A percentile compares a stretch with the other conserved stretches of the same genome.
Conservation (phyloP, 1,140 invertebrate species). For the Helicoverpa armigera region DNA sequence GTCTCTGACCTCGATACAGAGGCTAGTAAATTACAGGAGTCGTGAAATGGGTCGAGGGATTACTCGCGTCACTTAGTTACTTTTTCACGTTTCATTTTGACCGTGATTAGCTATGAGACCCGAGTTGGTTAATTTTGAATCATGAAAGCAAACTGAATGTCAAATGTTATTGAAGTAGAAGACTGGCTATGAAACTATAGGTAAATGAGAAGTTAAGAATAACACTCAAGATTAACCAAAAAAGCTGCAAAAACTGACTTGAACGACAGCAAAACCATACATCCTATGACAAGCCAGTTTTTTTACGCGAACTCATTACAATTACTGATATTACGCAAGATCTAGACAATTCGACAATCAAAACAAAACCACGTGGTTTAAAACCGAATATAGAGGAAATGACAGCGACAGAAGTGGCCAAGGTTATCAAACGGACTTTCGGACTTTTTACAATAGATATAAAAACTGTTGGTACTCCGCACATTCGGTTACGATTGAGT, state of each 20-base stretch:
- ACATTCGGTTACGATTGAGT: slow-evolving; percentile 5
- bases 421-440: slow-evolving; percentile 7
- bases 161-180: too few species aligned
- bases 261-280: background rate
- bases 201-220: background rate
- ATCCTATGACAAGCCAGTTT: slow-evolving; percentile 7
- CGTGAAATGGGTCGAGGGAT: slow-evolving; percentile 3
- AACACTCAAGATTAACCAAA: background rate
- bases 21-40: background rate
- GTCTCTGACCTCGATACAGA: slow-evolving; percentile 5
- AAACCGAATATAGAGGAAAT: slow-evolving; percentile 3
- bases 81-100: background rate
- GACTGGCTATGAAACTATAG: too few species aligned
- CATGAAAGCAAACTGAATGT: too few species aligned
- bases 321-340: background rate
- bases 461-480: slow-evolving; percentile 12
- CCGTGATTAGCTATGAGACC: background rate
- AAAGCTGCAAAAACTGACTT: background rate
- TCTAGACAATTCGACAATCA: slow-evolving; percentile 11
- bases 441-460: background rate
- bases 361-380: slow-evolving; percentile 15
- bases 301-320: background rate
- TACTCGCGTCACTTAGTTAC: background rate
- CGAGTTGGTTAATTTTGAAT: background rate
- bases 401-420: background rate